phyloP scores from a whole-genome alignment of 1,140 invertebrate genomes.

The Mamestra configurata region DNA sequence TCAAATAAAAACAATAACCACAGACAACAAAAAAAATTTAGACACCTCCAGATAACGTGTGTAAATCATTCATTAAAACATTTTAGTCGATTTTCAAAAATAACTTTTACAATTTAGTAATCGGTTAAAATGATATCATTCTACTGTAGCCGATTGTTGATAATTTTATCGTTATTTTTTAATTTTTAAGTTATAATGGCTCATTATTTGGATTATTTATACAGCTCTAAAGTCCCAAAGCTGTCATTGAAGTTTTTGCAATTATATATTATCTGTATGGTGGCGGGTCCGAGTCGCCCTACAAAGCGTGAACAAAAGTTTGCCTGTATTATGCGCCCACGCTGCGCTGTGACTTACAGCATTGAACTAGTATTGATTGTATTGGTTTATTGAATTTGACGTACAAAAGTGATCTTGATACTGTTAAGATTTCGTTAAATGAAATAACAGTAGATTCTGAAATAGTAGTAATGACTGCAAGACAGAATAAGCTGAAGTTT shows the following conservation, averaged over 20 bases:
- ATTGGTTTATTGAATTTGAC: conserved; percentile 42
- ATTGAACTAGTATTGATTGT: conserved; percentile 43
- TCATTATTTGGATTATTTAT: no score
- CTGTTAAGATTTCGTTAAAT: neutral
- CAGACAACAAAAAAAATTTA: no score
- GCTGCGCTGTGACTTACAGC: conserved; percentile 27
- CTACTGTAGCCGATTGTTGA: no score
- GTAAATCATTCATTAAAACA: neutral
- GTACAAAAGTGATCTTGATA: conserved; percentile 3
- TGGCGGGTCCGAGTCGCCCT: neutral
- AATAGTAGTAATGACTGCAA: conserved; percentile 11
- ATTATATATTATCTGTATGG: conserved; percentile 3
- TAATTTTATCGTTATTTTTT: no score
- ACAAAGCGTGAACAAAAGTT: neutral
- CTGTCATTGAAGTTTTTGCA: no score
- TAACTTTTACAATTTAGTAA: no score
- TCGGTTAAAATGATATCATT: no score
- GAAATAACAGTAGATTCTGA: conserved; percentile 32
- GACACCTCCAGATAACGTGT: no score
- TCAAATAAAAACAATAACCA: no score
- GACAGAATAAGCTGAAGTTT: neutral
- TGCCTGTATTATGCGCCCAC: conserved; percentile 16
- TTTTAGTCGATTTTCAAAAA: conserved; percentile 6
- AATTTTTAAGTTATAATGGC: no score
- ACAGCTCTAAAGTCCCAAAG: no score